Evolutionary conservation across 2,113 vertebrate species (phyloP).

Genomic region (Prietella phreatophila): DNA sequence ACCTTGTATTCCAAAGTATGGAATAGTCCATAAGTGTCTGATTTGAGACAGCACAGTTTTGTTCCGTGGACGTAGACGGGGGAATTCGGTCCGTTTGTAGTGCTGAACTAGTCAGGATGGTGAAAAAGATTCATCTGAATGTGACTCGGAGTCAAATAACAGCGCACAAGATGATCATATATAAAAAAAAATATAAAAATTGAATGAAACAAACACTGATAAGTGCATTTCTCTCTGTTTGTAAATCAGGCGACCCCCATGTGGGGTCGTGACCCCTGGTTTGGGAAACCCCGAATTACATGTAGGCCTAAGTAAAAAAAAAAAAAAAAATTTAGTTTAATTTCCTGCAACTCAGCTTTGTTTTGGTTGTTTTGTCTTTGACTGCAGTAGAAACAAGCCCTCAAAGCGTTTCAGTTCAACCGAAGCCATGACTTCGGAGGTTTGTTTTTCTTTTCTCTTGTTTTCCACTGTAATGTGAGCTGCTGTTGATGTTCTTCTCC

Average conservation of each 20-base stretch:
- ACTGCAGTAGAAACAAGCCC: background rate
- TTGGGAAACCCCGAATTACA: background rate
- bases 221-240: background rate
- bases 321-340: background rate
- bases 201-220: background rate
- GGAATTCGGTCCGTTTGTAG: background rate
- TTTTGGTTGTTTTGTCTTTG: background rate
- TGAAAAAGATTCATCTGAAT: background rate
- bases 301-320: background rate
- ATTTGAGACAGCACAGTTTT: background rate
- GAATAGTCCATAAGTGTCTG: background rate
- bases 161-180: background rate
- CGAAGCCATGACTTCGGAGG: background rate
- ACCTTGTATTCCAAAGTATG: background rate
- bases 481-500: conserved; percentile 11
- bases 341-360: background rate
- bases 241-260: background rate
- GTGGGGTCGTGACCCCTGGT: background rate
- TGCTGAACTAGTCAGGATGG: background rate
- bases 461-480: background rate
- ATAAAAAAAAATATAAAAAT: no score
- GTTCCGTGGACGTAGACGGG: background rate
- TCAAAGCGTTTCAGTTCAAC: background rate
- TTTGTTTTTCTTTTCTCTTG: background rate
- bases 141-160: background rate